Percentiles rank a stretch among this genome's conserved stretches.
Evolutionary conservation across 1,140 invertebrate genomes (phyloP).

Genomic region (Drosophila ambigua): DNA sequence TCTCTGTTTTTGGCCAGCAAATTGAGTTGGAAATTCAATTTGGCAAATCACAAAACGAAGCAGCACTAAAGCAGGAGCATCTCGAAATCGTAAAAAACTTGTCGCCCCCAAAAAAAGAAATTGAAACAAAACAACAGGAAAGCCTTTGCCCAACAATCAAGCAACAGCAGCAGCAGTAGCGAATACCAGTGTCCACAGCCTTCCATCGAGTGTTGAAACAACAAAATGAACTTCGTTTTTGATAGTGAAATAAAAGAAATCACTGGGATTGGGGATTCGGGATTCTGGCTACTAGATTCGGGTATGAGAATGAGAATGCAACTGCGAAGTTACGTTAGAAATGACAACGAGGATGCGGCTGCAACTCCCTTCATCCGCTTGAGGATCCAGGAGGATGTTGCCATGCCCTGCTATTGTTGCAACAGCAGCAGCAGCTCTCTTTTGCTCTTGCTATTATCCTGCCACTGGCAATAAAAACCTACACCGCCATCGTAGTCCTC

Average conservation of each 20-base stretch:
- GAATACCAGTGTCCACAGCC: conserved; percentile 6
- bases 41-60: conserved; percentile 66
- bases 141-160: conserved; percentile 45
- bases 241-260: too few species aligned
- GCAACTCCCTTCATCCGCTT: too few species aligned
- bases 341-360: conserved; percentile 33
- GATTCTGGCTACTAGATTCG: not conserved
- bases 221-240: conserved; percentile 41
- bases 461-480: conserved; percentile 71
- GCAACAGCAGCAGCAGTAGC: not conserved
- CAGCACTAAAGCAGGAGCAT: conserved; percentile 22
- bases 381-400: conserved; percentile 24
- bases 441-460: conserved; percentile 53
- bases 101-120: conserved; percentile 19
- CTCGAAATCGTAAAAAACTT: conserved; percentile 36
- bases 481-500: conserved; percentile 26
- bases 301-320: conserved; percentile 11
- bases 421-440: conserved; percentile 13
- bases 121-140: conserved; percentile 31
- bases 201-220: conserved; percentile 40
- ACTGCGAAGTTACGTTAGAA: conserved; percentile 47
- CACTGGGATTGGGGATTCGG: not conserved
- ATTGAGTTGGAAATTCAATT: conserved; percentile 79
- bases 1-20: conserved; percentile 40
- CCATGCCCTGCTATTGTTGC: conserved; percentile 39